phyloP scores from a whole-genome alignment of 2,113 vertebrate genomes.

The Sorex araneus region DNA sequence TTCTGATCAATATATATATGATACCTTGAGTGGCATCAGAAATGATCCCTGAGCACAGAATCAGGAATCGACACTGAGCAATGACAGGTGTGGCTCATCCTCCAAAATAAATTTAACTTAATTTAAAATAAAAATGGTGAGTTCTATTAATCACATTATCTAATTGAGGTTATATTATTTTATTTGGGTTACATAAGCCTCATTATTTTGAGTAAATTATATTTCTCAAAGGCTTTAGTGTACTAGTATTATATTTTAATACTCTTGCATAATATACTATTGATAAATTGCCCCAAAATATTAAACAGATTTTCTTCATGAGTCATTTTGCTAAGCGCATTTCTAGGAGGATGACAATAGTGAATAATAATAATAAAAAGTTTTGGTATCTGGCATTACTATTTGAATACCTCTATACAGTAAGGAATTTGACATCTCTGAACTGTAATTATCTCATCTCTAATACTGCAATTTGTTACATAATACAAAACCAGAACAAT shows the following conservation, averaged over 20 bases:
- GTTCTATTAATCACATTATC: no score
- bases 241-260: conserved; percentile 8
- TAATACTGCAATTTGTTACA: conserved; percentile 40
- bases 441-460: not conserved
- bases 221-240: not conserved
- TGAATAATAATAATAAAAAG: not conserved
- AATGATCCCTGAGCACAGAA: no score
- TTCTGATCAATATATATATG: no score
- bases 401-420: no score
- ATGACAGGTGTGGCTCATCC: no score
- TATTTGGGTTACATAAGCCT: no score
- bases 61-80: no score
- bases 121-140: no score
- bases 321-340: not conserved
- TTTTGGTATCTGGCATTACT: not conserved
- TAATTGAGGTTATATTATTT: no score
- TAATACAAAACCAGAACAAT: not conserved
- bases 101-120: no score
- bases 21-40: no score
- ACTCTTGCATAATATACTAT: not conserved
- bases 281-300: not conserved
- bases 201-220: not conserved
- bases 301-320: not conserved
- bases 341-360: not conserved
- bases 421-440: not conserved